Percentiles rank a stretch among this genome's conserved stretches.
Conservation (phyloP, 2,797 vertebrate species). For the Borostomias antarcticus region DNA sequence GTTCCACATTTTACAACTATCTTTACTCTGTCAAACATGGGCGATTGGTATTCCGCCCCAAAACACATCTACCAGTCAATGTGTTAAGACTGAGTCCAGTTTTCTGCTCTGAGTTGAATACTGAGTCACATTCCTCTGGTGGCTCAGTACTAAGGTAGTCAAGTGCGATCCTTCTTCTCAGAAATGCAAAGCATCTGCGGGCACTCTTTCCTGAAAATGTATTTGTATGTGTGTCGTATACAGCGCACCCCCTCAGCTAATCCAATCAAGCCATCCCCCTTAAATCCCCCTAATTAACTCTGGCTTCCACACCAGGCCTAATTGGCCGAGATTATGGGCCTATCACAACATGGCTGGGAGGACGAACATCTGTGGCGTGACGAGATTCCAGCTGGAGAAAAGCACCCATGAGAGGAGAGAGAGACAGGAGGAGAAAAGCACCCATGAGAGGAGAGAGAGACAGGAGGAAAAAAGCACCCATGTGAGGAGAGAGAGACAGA, state of each 20-base stretch:
- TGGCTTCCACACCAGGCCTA: slow-evolving; percentile 45
- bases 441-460: not conserved
- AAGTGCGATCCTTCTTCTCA: slow-evolving; percentile 14
- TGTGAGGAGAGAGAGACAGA: not conserved
- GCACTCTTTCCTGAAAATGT: slow-evolving; percentile 18
- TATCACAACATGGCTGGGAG: slow-evolving; percentile 26
- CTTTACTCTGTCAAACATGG: slow-evolving; percentile 11
- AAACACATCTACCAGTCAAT: slow-evolving; percentile 43
- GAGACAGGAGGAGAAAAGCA: not conserved
- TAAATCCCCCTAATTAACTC: slow-evolving; percentile 67
- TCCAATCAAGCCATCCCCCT: slow-evolving; percentile 53
- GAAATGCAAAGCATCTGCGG: too few species aligned
- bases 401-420: not conserved
- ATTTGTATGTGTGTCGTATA: slow-evolving; percentile 15
- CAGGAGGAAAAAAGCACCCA: not conserved
- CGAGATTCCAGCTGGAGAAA: not conserved
- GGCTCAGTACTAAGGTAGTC: slow-evolving; percentile 43
- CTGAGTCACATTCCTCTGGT: slow-evolving; percentile 26
- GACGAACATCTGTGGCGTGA: not conserved
- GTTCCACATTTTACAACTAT: not conserved
- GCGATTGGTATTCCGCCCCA: slow-evolving; percentile 39
- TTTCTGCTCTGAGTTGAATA: not conserved
- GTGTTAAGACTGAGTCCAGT: slow-evolving; percentile 8
- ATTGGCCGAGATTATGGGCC: slow-evolving; percentile 54
- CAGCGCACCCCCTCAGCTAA: slow-evolving; percentile 45